A percentile compares a stretch with the other conserved stretches of the same genome.
These are phyloP conservation scores for Ditula angustiorana DNA, from an alignment of 2,888 invertebrate species.

Conservation along the genomic window DNA sequence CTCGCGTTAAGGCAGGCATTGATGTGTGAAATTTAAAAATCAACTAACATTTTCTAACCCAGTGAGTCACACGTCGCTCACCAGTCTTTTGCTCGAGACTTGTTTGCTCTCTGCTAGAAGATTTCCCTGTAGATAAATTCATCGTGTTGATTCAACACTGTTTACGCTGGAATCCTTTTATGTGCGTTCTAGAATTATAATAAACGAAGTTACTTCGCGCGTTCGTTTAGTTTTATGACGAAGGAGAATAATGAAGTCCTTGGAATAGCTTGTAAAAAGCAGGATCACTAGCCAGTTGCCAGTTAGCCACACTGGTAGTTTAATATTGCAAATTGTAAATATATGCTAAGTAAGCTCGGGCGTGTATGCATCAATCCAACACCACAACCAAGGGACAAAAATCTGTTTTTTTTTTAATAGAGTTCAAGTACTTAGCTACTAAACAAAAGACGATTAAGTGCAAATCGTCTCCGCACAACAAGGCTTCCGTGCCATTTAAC, in stretches of 20 bases:
- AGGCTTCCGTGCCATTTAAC: no score
- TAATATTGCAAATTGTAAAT: constrained; percentile 39
- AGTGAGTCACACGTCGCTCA: constrained; percentile 76
- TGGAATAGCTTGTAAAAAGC: constrained; percentile 25
- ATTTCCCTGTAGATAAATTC: constrained; percentile 77
- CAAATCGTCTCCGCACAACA: no score
- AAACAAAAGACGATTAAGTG: no score
- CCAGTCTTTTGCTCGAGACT: constrained; percentile 71
- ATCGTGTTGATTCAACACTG: constrained; percentile 78
- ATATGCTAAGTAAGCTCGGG: constrained; percentile 32
- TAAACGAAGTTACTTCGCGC: constrained; percentile 20
- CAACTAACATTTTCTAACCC: constrained; percentile 83
- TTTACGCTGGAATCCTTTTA: constrained; percentile 75
- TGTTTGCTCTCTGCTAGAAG: constrained; percentile 75
- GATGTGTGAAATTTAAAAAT: constrained; percentile 83
- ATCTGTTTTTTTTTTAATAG: no score
- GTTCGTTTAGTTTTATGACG: constrained; percentile 31
- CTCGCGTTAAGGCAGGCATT: constrained; percentile 66
- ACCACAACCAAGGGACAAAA: no score
- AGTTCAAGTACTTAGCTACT: no score
- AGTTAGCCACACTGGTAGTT: constrained; percentile 30
- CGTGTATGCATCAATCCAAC: no score
- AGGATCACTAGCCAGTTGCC: constrained; percentile 15
- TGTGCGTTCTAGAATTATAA: constrained; percentile 54
- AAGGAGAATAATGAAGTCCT: constrained; percentile 35